Evolutionary conservation across 2,888 invertebrate species (phyloP).

Genomic region (Phania funesta): DNA sequence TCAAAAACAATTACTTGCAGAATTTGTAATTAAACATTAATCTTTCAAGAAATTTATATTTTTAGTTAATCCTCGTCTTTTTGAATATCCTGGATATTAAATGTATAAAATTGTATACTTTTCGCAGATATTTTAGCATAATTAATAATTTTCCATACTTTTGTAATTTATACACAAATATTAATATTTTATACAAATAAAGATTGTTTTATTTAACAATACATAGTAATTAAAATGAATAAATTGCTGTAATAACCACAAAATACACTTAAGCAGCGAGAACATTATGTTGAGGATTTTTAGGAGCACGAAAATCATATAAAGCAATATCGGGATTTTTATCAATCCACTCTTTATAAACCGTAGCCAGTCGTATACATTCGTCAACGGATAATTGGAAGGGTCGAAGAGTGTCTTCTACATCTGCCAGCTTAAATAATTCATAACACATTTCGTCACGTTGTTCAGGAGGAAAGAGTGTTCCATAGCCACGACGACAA

Average conservation of each 20-base stretch:
- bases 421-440: constrained; percentile 86
- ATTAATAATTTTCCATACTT: not conserved
- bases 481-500: constrained; percentile 85
- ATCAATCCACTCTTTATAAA: constrained; percentile 87
- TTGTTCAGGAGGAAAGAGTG: constrained; percentile 87
- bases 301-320: constrained; percentile 86
- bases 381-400: constrained; percentile 89
- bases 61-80: too few relatives aligned
- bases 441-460: constrained; percentile 84
- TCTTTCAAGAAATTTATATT: too few relatives aligned
- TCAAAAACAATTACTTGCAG: too few relatives aligned
- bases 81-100: too few relatives aligned
- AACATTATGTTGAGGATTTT: constrained; percentile 26
- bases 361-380: constrained; percentile 87
- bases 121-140: not conserved
- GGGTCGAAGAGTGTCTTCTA: constrained; percentile 86
- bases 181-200: constrained; percentile 13
- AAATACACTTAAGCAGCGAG: not conserved
- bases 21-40: too few relatives aligned
- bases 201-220: constrained; percentile 45
- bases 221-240: constrained; percentile 27
- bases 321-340: constrained; percentile 84
- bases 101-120: too few relatives aligned
- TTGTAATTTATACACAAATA: constrained; percentile 26
- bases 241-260: constrained; percentile 28